Conservation (phyloP, 2,113 vertebrate genomes). For the Antennarius striatus region DNA sequence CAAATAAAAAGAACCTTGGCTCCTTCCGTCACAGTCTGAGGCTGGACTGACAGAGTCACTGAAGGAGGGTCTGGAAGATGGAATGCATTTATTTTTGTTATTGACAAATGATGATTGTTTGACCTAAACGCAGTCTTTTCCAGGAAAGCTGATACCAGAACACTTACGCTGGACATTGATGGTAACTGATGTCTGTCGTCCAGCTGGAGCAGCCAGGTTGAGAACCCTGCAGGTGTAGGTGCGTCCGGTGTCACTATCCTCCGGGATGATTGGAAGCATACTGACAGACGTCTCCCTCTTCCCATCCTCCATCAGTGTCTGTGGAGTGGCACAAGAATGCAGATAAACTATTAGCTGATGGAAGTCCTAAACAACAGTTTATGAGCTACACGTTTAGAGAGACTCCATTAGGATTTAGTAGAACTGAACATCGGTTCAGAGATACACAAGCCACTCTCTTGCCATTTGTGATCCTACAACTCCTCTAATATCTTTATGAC, state of each 20-base stretch:
- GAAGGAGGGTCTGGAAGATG: slow-evolving; percentile 83
- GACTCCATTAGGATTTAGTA: background rate
- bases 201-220: slow-evolving; percentile 86
- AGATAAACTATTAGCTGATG: slow-evolving; percentile 15
- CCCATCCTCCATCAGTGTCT: slow-evolving; percentile 83
- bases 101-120: background rate
- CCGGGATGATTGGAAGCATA: slow-evolving; percentile 84
- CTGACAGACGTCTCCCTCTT: slow-evolving; percentile 83
- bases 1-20: slow-evolving; percentile 88
- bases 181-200: slow-evolving; percentile 85
- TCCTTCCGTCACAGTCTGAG: slow-evolving; percentile 87
- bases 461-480: slow-evolving; percentile 28
- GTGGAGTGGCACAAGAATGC: slow-evolving; percentile 10
- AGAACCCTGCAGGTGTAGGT: slow-evolving; percentile 87
- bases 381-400: background rate
- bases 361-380: background rate
- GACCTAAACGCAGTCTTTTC: background rate
- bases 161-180: slow-evolving; percentile 90
- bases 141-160: background rate
- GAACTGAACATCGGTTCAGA: slow-evolving; percentile 19
- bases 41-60: slow-evolving; percentile 88
- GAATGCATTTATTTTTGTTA: slow-evolving; percentile 11
- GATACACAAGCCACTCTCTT: slow-evolving; percentile 13
- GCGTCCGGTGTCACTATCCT: slow-evolving; percentile 84
- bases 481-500: slow-evolving; percentile 46